Evolutionary conservation across 2,888 invertebrate species (phyloP), one percentile per base, ranked within the genome.

Genomic region (Amblyjoppa fuscipennis): DNA sequence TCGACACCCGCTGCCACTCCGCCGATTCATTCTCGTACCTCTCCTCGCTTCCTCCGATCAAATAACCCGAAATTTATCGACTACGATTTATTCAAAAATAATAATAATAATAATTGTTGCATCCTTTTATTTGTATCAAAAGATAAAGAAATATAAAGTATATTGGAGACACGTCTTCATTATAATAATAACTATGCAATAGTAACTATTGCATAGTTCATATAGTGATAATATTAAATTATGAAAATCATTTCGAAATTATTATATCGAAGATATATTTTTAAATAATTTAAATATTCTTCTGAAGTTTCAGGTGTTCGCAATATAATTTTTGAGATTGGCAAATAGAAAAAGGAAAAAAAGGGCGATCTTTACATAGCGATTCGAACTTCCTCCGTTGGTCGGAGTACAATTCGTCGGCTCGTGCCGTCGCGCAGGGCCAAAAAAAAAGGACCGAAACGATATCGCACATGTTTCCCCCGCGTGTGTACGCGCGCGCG

Each of bases 391-490:
- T 71, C 71, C 49, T 71, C 51, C 34, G 34, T 76, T 45, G 34
- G n/a, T 49, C 28, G 59, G 79, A 34, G 31, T 38, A 66, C 79
- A 71, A 64, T 76, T 74, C 45, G 34, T 45, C 49, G 70, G 64
- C 76, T 81, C 49, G 56, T 49, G 59, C 64, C 45, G 28, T 13
- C 75, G 53, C 49, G 49, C 61, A 66, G 61, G 77, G 76, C 56
- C 66, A 79, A 84, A 53, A 83, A 77, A 74, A 79, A 73, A 74
- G 74, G 61, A 78, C 61, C 66, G 79, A 49, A 75, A 53, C 81
- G 77, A 81, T 82, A 88, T 86, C 73, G 87, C 88, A 88, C 88
- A 88, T 88, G 88, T 87, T 86, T 78, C 86, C 68, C 79, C 78
- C 68, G 64, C 77, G 45, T 31, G 49, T 28, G 68, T 41, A 56